These are phyloP conservation scores for Hyaena hyaena DNA, from an alignment of 2,113 vertebrate genomes.

Conservation along the genomic window DNA sequence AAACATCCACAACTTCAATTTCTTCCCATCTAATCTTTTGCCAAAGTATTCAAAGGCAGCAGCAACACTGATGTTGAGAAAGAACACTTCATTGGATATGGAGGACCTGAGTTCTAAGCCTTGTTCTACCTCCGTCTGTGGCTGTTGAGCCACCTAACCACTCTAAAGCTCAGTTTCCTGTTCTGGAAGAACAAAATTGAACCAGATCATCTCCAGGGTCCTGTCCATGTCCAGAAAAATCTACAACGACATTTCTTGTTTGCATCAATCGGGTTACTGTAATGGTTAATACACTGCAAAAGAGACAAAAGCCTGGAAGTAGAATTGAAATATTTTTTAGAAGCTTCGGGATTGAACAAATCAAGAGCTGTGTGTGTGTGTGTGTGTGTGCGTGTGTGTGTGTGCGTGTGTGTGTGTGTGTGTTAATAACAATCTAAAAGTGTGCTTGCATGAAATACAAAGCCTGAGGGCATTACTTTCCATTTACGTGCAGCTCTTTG, in stretches of 20 bases:
- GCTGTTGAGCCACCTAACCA: too few relatives aligned
- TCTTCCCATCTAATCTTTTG: neutral
- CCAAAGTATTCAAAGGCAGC: neutral
- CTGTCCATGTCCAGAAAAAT: neutral
- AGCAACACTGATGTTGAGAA: neutral
- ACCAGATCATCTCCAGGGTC: neutral
- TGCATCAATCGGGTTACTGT: neutral
- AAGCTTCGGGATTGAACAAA: neutral
- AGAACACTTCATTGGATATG: neutral
- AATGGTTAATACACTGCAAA: neutral
- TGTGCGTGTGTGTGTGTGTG: neutral
- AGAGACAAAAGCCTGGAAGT: neutral
- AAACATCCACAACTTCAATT: neutral
- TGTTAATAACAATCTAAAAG: neutral
- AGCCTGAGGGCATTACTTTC: neutral
- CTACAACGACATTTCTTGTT: neutral
- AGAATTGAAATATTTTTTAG: neutral
- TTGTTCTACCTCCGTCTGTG: neutral
- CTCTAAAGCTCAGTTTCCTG: neutral
- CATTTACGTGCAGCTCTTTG: neutral
- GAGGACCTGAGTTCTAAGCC: neutral
- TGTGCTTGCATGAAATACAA: neutral
- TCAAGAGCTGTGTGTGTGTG: neutral
- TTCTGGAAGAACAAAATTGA: neutral
- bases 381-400: neutral